These are phyloP conservation scores for Biston stratarius DNA, from an alignment of 2,888 invertebrate genomes.

Conservation along the genomic window DNA sequence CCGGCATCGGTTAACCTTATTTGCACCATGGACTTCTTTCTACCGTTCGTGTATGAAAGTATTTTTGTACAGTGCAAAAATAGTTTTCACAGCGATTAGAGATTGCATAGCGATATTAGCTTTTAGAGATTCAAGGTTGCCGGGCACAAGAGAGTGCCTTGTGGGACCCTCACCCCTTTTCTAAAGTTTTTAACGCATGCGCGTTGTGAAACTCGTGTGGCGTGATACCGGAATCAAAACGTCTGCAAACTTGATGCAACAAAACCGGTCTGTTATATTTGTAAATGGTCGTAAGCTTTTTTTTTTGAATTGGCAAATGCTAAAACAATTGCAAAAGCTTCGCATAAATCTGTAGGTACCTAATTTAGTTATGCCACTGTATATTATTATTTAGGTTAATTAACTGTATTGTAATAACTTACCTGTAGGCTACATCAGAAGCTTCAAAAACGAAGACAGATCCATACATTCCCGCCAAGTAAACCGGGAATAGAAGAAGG, in stretches of 20 bases:
- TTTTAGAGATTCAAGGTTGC: conserved; percentile 39
- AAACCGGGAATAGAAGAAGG: conserved; percentile 73
- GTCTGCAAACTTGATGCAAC: not conserved
- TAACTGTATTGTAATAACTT: conserved; percentile 37
- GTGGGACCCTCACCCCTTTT: conserved; percentile 43
- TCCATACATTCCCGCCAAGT: conserved; percentile 79
- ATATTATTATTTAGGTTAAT: not conserved
- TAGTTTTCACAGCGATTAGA: conserved; percentile 27
- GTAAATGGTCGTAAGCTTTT: not conserved
- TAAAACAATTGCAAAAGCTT: not conserved
- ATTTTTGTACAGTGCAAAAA: conserved; percentile 15
- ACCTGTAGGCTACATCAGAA: conserved; percentile 74
- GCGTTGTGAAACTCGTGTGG: conserved; percentile 45
- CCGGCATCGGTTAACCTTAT: not conserved
- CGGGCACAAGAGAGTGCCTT: conserved; percentile 31
- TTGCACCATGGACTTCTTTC: not conserved
- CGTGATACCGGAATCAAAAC: conserved; percentile 35
- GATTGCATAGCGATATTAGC: too few relatives aligned
- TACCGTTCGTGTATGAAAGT: conserved; percentile 1
- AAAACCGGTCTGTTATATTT: conserved; percentile 16
- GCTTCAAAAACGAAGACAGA: conserved; percentile 80
- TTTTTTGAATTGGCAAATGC: not conserved
- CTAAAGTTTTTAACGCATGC: conserved; percentile 55
- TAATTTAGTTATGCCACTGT: not conserved
- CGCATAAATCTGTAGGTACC: not conserved